Evolutionary conservation across 2,888 invertebrate genomes (phyloP), one percentile per base, ranked within the genome.

Genomic region (Silvanus unidentatus): DNA sequence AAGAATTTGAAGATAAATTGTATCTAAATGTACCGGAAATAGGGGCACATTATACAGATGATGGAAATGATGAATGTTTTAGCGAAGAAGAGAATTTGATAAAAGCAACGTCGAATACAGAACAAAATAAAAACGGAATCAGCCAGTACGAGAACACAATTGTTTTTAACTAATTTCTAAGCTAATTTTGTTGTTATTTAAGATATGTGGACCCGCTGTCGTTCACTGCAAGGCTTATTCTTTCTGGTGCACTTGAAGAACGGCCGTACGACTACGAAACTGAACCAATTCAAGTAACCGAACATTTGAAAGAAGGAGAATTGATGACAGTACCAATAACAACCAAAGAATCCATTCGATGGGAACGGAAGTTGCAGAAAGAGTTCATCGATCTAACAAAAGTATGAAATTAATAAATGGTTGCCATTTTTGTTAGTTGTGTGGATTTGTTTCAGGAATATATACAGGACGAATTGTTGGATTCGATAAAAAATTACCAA

Each of bases 301-400:
- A 22, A 5, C 3, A 22, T 5, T 22, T 22, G 8, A 22, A 22
- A 8, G 4, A 3, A 22, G 22, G 8, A 3, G 22, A 22, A 5
- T 5, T 22, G 8, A 22, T 22, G 8, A 5, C 22, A 8, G 8
- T 5, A 5, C 3, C 1, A 44, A 55, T 9, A 22, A 5, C 22
- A 22, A 8, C 3, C 8, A 61, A 63, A 53, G 57, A 60, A 63
- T 86, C 86, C 1, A 76, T 86, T 41, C 86, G 85, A 55, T 76
- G 95, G 60, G 94, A 95, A 66, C 81, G 88, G 67, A 80, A 89
- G 50, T 79, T 95, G 42, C 80, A 88, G 58, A 86, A 88, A 61
- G 92, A 93, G 68, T 73, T 94, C 1, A 84, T 93, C 14, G 90
- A 92, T 54, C 88, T 90, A 68, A 94, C 93, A 43, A 82, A 90